These are phyloP conservation scores for Cyclina sinensis DNA, from an alignment of 1,140 invertebrate species.

Conservation along the genomic window DNA sequence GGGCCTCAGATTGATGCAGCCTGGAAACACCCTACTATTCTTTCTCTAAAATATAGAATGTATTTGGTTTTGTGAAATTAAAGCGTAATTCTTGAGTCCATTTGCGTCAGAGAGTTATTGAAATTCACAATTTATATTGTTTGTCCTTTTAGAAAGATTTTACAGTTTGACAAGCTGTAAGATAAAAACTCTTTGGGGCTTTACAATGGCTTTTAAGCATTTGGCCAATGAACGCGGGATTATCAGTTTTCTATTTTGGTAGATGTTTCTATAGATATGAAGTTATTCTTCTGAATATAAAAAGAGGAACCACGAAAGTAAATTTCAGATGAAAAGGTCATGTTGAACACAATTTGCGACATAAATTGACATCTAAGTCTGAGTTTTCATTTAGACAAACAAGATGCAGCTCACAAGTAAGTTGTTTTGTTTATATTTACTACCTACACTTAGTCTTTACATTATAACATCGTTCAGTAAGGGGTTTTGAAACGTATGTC, in stretches of 20 bases:
- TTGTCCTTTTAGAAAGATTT: background rate
- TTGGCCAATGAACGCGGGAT: background rate
- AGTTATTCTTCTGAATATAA: background rate
- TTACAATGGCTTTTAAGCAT: background rate
- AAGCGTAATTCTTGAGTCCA: background rate
- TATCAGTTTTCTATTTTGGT: background rate
- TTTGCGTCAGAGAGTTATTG: background rate
- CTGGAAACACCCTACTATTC: background rate
- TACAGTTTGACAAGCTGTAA: background rate
- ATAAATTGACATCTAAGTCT: too few species aligned
- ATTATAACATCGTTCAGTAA: too few species aligned
- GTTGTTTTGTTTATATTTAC: too few species aligned
- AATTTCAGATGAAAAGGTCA: too few species aligned
- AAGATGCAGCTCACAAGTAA: too few species aligned
- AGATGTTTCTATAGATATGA: slow-evolving; percentile 26
- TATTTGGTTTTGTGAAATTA: background rate
- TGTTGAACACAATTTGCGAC: too few species aligned
- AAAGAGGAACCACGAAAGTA: too few species aligned
- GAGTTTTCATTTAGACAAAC: too few species aligned
- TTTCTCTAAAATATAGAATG: background rate
- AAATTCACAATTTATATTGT: background rate
- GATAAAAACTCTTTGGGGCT: background rate
- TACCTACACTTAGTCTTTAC: too few species aligned
- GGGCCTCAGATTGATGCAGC: background rate
- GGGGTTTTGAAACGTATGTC: too few species aligned